Evolutionary conservation across 2,888 invertebrate species (phyloP).

Genomic region (Temnothorax rugatulus): DNA sequence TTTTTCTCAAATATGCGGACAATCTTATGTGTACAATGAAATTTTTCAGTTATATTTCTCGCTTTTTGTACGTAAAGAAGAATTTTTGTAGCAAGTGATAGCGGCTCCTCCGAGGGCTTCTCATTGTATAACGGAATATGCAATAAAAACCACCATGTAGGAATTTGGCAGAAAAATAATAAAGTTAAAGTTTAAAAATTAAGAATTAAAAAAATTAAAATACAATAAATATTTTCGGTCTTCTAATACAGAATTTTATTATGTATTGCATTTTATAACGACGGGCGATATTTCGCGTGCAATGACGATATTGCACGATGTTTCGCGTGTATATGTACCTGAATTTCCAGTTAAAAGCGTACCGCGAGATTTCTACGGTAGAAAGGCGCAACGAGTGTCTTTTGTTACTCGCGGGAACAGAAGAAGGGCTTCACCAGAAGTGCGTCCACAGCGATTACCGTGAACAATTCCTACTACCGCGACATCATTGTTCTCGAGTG

Average conservation of each 20-base stretch:
- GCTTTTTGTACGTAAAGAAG: not conserved
- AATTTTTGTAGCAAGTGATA: not conserved
- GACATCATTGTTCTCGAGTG: constrained; percentile 49
- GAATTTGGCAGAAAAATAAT: not conserved
- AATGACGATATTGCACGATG: not conserved
- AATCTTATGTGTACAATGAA: not conserved
- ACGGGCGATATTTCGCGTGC: not conserved
- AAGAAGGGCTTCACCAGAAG: constrained; percentile 21
- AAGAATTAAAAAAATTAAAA: not conserved
- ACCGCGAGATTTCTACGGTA: not conserved
- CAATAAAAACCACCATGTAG: not conserved
- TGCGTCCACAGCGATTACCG: constrained; percentile 36
- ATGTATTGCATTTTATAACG: not conserved
- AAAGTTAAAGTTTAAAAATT: not conserved
- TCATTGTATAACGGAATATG: not conserved
- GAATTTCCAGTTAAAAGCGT: not conserved
- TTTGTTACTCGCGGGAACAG: constrained; percentile 19
- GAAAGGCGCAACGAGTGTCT: constrained; percentile 9
- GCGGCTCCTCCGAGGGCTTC: not conserved
- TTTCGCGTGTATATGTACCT: not conserved
- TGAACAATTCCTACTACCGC: constrained; percentile 45
- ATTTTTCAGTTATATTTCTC: not conserved
- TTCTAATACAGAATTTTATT: not conserved
- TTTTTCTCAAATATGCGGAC: not conserved
- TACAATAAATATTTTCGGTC: not conserved